A percentile compares a stretch with the other conserved stretches of the same genome.
Conservation (phyloP, 2,888 invertebrate genomes). For the Acrobasis consociella region DNA sequence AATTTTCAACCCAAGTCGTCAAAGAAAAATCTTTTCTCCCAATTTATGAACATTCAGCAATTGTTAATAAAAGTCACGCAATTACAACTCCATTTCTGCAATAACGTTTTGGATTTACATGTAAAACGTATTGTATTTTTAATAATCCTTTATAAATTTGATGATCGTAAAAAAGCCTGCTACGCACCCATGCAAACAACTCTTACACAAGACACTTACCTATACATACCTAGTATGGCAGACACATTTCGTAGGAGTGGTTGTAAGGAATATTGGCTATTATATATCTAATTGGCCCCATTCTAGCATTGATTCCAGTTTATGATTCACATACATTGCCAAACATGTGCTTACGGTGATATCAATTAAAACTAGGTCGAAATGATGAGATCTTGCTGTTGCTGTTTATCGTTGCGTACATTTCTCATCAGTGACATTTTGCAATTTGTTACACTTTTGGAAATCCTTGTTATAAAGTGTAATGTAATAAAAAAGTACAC, state of each 20-base stretch:
- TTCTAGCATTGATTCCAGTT: constrained; percentile 1
- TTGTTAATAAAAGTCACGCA: too few species aligned
- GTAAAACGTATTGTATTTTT: too few species aligned
- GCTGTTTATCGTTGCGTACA: neutral
- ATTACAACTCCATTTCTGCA: too few species aligned
- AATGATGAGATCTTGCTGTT: constrained; percentile 35
- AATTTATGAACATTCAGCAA: too few species aligned
- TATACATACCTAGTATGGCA: neutral
- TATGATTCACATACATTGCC: constrained; percentile 7
- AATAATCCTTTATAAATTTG: too few species aligned
- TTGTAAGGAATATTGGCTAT: constrained; percentile 1
- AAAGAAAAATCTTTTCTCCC: too few species aligned
- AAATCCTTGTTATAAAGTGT: neutral
- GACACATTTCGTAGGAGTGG: neutral
- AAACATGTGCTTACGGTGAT: neutral
- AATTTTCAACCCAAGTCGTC: too few species aligned
- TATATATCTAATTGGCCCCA: neutral
- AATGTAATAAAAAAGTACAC: too few species aligned
- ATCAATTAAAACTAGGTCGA: constrained; percentile 30
- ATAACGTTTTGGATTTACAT: too few species aligned
- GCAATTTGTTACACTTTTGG: neutral
- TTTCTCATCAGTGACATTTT: neutral
- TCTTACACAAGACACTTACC: neutral
- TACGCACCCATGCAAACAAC: neutral
- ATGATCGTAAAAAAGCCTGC: too few species aligned